phyloP scores from a whole-genome alignment of 2,888 invertebrate species.

The Mimas tiliae region DNA sequence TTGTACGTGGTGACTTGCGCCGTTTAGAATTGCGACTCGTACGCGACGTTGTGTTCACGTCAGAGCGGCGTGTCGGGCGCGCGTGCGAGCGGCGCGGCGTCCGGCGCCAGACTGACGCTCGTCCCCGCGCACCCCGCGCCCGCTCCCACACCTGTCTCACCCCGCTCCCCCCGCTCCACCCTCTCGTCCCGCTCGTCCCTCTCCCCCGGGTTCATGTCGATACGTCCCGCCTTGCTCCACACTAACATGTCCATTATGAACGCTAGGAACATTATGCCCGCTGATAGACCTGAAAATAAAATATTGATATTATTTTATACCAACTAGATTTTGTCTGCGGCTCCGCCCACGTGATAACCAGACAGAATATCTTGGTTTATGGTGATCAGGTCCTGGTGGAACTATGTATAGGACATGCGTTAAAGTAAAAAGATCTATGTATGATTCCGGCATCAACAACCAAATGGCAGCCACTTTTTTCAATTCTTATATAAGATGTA shows the following conservation, averaged over 20 bases:
- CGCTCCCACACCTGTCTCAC: slow-evolving; percentile 26
- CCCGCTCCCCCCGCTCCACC: neutral
- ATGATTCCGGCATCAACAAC: too few relatives aligned
- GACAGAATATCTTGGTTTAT: too few relatives aligned
- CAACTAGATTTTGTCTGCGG: neutral
- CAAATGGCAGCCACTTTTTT: too few relatives aligned
- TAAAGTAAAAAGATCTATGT: too few relatives aligned
- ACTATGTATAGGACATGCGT: too few relatives aligned
- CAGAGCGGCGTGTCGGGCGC: slow-evolving; percentile 69
- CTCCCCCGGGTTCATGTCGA: slow-evolving; percentile 87
- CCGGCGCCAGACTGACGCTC: slow-evolving; percentile 35
- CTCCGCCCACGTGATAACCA: too few relatives aligned
- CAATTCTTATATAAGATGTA: too few relatives aligned
- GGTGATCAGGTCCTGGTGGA: too few relatives aligned
- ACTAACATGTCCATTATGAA: slow-evolving; percentile 95
- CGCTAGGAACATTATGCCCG: slow-evolving; percentile 93
- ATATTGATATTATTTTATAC: neutral
- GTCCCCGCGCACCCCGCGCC: slow-evolving; percentile 35
- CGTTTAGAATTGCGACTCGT: neutral
- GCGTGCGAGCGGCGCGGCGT: slow-evolving; percentile 33
- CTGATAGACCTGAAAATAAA: slow-evolving; percentile 89
- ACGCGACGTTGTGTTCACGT: slow-evolving; percentile 40
- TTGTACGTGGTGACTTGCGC: neutral
- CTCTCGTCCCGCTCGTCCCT: neutral
- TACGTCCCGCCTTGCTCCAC: slow-evolving; percentile 94